These are phyloP conservation scores for Ornithoptera priamus DNA, from an alignment of 2,888 invertebrate genomes.

Conservation along the genomic window DNA sequence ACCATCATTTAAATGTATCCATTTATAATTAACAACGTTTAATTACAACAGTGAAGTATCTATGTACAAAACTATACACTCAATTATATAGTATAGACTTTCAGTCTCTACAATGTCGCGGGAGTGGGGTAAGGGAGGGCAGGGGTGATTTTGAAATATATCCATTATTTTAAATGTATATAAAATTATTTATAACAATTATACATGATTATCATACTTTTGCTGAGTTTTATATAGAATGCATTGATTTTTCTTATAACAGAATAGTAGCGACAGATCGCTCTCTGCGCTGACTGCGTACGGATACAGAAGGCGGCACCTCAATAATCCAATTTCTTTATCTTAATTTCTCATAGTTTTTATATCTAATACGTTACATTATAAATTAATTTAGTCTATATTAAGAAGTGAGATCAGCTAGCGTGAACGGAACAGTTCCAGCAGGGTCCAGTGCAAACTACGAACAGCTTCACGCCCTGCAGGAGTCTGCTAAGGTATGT, in stretches of 20 bases:
- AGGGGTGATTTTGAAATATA: slow-evolving; percentile 52
- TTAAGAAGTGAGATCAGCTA: slow-evolving; percentile 27
- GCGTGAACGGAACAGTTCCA: background rate
- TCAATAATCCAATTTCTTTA: background rate
- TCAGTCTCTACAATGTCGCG: slow-evolving; percentile 76
- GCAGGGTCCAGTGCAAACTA: too few relatives aligned
- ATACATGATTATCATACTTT: slow-evolving; percentile 67
- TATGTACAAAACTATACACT: slow-evolving; percentile 79
- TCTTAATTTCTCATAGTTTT: slow-evolving; percentile 18
- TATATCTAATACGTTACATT: slow-evolving; percentile 23
- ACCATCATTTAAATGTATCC: slow-evolving; percentile 57
- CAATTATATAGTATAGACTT: slow-evolving; percentile 79
- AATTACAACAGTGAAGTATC: slow-evolving; percentile 74
- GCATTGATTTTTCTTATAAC: too few relatives aligned
- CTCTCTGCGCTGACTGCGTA: too few relatives aligned
- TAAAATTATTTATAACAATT: slow-evolving; percentile 62
- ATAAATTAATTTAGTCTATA: slow-evolving; percentile 23
- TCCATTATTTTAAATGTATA: slow-evolving; percentile 55
- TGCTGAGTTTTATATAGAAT: too few relatives aligned
- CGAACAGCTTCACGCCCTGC: too few relatives aligned
- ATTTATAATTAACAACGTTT: slow-evolving; percentile 64
- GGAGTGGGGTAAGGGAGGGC: slow-evolving; percentile 37
- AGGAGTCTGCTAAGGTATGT: too few relatives aligned
- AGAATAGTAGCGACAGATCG: too few relatives aligned
- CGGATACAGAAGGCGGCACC: too few relatives aligned